Evolutionary conservation across 1,140 invertebrate species (phyloP), one percentile per base, ranked within the genome.

Genomic region (Schmidtea mediterranea): DNA sequence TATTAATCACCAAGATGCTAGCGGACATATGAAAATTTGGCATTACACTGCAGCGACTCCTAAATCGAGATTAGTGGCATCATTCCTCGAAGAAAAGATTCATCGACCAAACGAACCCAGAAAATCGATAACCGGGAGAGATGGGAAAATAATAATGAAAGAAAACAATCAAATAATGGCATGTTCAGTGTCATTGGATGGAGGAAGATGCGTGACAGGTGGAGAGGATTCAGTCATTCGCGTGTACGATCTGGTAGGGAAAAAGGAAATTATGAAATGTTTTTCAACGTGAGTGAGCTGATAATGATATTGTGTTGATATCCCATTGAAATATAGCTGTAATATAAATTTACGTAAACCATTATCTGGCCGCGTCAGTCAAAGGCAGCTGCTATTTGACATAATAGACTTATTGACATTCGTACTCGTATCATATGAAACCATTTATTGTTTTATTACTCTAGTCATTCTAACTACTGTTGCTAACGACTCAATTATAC

Each of bases 21-120:
- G 62, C n/a, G 63, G 63, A 2, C 48, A 55, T 43, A 54, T 65
- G 9, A 62, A 61, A 50, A 56, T 61, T 47, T 64, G 63, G 63
- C 61, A 65, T 53, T 63, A 58, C 50, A 58, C 60, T 12, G 57
- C 61, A 15, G 55, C 54, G 8, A 56, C 53, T 24, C 61, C 61
- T 52, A 45, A 62, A 8, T 53, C 57, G 41, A 60, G 60, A 3
- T 22, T 46, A 19, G 15, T 46, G 5, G 15, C 22, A 46, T 22
- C 22, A 46, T 22, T 46, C 8, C 43, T 46, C 6, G 15, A 19
- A 46, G 15, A 19, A 46, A 16, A 19, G 21, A 16, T 46, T 19
- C 43, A 9, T 19, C 43, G 26, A 9, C 15, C 43, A 19, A 46
- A 16, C 21, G 22, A 16, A 8, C 15, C 43, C 21, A 46, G 15